These are phyloP conservation scores for Antechinus flavipes DNA, from an alignment of 2,113 vertebrate genomes.

Conservation along the genomic window DNA sequence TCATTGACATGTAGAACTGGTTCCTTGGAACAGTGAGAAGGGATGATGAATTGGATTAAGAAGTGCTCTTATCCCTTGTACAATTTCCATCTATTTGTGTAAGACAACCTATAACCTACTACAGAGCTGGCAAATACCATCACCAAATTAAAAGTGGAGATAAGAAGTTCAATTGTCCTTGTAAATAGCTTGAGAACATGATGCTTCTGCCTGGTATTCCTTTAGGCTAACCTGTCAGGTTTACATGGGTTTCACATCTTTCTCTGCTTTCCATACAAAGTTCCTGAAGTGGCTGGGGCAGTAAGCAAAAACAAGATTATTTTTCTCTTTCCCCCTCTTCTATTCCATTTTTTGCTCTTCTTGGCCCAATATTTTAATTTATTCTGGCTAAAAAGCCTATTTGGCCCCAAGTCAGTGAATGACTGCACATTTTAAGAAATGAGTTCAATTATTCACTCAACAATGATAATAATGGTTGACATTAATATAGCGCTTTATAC, in stretches of 20 bases:
- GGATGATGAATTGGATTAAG: background rate
- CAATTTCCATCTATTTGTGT: background rate
- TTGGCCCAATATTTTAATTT: background rate
- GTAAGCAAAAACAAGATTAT: background rate
- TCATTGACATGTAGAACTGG: background rate
- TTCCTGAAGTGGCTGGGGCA: background rate
- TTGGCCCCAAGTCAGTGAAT: too few species aligned
- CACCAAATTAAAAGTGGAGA: background rate
- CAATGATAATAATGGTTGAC: background rate
- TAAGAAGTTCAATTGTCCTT: background rate
- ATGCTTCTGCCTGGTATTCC: background rate
- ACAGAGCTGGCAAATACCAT: background rate
- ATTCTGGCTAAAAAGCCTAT: background rate
- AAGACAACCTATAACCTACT: background rate
- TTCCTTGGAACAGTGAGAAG: background rate
- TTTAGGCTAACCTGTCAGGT: background rate
- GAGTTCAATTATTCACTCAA: background rate
- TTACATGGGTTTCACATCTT: too few species aligned
- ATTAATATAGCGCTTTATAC: background rate
- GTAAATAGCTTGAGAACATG: background rate
- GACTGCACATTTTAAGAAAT: rapidly evolving
- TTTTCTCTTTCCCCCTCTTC: background rate
- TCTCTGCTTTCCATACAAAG: background rate
- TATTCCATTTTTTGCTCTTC: background rate
- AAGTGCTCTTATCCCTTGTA: background rate